Evolutionary conservation across 2,888 invertebrate species (phyloP).

Genomic region (Tetranychus piercei): DNA sequence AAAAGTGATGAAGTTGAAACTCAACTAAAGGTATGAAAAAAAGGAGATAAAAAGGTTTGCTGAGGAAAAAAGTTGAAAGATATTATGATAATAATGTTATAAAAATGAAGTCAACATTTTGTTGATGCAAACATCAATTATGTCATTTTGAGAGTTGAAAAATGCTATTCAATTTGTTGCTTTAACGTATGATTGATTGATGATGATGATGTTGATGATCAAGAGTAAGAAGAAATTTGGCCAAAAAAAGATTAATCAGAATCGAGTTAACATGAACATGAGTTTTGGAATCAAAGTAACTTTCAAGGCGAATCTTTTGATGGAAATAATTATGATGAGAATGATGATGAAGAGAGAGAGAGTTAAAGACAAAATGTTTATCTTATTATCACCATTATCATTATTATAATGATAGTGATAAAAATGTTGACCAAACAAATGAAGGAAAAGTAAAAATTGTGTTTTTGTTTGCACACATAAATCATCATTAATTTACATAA

Average conservation of each 20-base stretch:
- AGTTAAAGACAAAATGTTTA: not conserved
- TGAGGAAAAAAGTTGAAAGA: not conserved
- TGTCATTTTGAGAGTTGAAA: not conserved
- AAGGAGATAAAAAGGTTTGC: too few species aligned
- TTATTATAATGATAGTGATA: not conserved
- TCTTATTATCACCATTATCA: not conserved
- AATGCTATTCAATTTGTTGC: not conserved
- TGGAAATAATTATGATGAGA: not conserved
- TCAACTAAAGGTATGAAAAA: too few species aligned
- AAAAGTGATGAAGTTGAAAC: too few species aligned
- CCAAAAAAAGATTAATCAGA: not conserved
- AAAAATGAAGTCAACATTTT: not conserved
- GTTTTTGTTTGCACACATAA: not conserved
- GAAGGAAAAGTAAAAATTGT: not conserved
- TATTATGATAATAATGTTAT: not conserved
- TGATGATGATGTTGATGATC: not conserved
- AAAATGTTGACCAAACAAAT: not conserved
- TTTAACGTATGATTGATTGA: not conserved
- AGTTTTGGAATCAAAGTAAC: not conserved
- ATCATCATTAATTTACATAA: not conserved
- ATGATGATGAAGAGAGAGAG: not conserved
- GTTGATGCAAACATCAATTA: not conserved
- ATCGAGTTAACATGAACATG: not conserved
- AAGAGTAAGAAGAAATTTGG: not conserved
- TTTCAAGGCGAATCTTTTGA: not conserved